Base-by-base conservation (phyloP, 1,140 invertebrate species). In the Rhyzopertha dominica region DNA sequence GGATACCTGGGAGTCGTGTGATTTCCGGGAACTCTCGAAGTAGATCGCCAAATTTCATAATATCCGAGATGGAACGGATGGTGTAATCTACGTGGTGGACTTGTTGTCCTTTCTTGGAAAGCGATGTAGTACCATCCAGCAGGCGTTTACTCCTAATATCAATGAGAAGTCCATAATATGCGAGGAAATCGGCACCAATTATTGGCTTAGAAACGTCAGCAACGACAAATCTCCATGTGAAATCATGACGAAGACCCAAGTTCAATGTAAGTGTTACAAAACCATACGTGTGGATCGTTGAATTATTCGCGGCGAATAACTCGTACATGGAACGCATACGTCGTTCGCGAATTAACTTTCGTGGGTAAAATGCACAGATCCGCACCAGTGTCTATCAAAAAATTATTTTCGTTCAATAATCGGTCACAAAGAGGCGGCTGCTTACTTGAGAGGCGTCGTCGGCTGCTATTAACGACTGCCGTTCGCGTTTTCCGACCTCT, bases 131-230 rank as follows among this genome's bases (percentile, higher is more conserved):
- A 26, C 17, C 17, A 42, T 70, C 65, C 17, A 66, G 35, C 1
- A 70, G 36, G 1, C 54, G 47, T 9, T 44, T 14, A 9, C 47
- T 36, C 18, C 42, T 32, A 7, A 65, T 17, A 37, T 69, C 62
- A 1, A 67, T 58, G 0, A 69, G 31, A 2, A 69, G 36, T 0
- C 54, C 42, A 43, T 57, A 61, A 34, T 63, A 25, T 0, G 12
- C 17, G 4, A 71, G 47, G 25, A 69, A 69, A 38, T 70, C 66
- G 3, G 63, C 61, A n/a, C 67, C 63, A 0, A 68, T 48, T 4
- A 69, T 67, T 4, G 66, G 53, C 22, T 59, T 59, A 0, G 36
- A 19, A 0, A 69, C 59, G 23, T 63, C 62, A 0, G 66, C 66
- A 3, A 70, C 39, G n/a, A 65, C 52, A 38, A 70, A 71, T 9